Percentiles rank a stretch among this genome's conserved stretches.
These are phyloP conservation scores for Lamproptera curius DNA, from an alignment of 2,888 invertebrate genomes.

Conservation along the genomic window DNA sequence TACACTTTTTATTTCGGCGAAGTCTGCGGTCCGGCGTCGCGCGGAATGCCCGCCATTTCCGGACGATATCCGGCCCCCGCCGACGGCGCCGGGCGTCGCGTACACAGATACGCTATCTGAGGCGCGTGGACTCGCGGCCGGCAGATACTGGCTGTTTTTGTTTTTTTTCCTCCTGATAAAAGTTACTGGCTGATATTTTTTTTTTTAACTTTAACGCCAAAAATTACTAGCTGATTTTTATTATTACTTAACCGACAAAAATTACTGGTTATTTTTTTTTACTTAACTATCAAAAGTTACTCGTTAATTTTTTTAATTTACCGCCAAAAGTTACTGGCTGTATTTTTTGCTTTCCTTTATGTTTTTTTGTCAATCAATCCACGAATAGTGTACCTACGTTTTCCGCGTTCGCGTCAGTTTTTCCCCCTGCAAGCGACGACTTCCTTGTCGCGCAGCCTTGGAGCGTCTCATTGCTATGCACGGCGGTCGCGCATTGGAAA, in stretches of 20 bases:
- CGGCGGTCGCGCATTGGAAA: background rate
- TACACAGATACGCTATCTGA: constrained; percentile 51
- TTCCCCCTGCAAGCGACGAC: constrained; percentile 39
- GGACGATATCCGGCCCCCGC: constrained; percentile 70
- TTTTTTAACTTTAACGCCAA: background rate
- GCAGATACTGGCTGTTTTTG: background rate
- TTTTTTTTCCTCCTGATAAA: background rate
- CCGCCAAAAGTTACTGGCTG: constrained; percentile 10
- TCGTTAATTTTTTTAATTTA: too few species aligned
- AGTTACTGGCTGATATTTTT: background rate
- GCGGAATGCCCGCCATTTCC: constrained; percentile 75
- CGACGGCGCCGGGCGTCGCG: constrained; percentile 47
- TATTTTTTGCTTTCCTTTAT: background rate
- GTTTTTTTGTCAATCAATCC: constrained; percentile 6
- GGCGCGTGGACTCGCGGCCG: constrained; percentile 20
- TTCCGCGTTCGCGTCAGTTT: constrained; percentile 43
- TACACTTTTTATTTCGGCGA: constrained; percentile 46
- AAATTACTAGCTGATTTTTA: too few species aligned
- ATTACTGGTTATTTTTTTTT: too few species aligned
- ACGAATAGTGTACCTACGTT: constrained; percentile 17
- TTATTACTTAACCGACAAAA: too few species aligned
- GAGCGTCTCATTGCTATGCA: background rate
- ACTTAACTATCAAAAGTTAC: too few species aligned
- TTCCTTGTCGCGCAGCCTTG: constrained; percentile 43
- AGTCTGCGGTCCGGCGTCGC: constrained; percentile 53